phyloP scores from a whole-genome alignment of 2,797 vertebrate genomes.

The Varecia variegata region DNA sequence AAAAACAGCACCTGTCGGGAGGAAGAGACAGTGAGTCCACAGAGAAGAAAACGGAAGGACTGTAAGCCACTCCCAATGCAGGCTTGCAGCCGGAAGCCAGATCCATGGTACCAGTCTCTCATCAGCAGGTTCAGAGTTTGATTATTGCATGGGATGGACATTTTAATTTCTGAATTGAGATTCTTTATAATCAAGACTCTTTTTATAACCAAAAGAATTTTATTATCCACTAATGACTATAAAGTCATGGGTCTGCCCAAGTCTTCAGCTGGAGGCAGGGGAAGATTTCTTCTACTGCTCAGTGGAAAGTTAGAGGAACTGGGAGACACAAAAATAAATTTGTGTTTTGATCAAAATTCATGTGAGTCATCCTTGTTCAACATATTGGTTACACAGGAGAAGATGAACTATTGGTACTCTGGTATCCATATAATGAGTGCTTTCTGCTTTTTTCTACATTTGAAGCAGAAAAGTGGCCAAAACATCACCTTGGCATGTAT shows the following conservation, averaged over 20 bases:
- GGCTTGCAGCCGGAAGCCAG: not conserved
- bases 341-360: not conserved
- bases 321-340: constrained; percentile 30
- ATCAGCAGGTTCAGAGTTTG: not conserved
- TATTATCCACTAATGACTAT: not conserved
- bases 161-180: constrained; percentile 18
- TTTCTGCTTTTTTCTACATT: not conserved
- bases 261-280: not conserved
- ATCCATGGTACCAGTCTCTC: not conserved
- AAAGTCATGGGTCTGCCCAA: not conserved
- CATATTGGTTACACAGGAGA: not conserved
- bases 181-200: not conserved
- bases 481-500: not conserved
- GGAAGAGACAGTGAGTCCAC: not conserved
- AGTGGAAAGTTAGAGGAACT: not conserved
- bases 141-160: not conserved
- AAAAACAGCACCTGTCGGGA: not conserved
- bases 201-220: not conserved
- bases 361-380: constrained; percentile 5
- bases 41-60: not conserved
- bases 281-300: not conserved
- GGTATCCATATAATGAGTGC: not conserved
- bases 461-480: not conserved
- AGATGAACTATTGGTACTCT: not conserved
- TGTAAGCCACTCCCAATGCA: not conserved